phyloP scores from a whole-genome alignment of 2,113 vertebrate species.

The Siniperca chuatsi region DNA sequence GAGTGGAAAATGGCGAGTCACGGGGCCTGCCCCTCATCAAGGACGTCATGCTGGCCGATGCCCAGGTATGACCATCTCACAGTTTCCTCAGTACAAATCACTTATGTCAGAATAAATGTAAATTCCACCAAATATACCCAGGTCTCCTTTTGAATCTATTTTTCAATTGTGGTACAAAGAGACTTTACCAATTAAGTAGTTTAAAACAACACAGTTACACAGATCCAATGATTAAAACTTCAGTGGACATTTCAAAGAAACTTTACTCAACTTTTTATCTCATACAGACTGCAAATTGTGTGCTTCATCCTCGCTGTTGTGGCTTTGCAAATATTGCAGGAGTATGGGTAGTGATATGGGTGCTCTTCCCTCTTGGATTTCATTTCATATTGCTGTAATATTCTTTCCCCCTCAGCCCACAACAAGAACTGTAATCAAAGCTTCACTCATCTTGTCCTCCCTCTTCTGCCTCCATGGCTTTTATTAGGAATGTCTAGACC shows the following conservation, averaged over 20 bases:
- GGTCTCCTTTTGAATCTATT: background rate
- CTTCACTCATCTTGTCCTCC: conserved; percentile 60
- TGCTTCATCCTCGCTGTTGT: conserved; percentile 20
- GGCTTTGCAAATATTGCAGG: conserved; percentile 41
- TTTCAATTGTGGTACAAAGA: background rate
- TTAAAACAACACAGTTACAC: background rate
- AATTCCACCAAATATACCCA: background rate
- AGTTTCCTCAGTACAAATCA: background rate
- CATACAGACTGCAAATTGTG: conserved; percentile 24
- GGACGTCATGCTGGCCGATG: conserved; percentile 97
- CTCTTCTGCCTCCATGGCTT: conserved; percentile 55
- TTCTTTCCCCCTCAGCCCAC: conserved; percentile 51
- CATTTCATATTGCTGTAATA: conserved; percentile 63
- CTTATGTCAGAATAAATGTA: background rate
- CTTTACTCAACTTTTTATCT: background rate
- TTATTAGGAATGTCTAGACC: conserved; percentile 64
- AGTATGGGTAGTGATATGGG: conserved; percentile 26
- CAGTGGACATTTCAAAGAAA: conserved; percentile 13
- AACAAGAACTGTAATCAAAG: conserved; percentile 75
- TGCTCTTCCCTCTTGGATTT: conserved; percentile 50
- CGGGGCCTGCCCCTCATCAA: conserved; percentile 94
- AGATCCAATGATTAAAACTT: background rate
- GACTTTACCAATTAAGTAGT: background rate
- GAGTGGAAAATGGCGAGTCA: conserved; percentile 95
- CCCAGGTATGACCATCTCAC: conserved; percentile 88